Evolutionary conservation across 1,140 invertebrate species (phyloP), one percentile per base, ranked within the genome.

Genomic region (Eriosoma lanigerum): DNA sequence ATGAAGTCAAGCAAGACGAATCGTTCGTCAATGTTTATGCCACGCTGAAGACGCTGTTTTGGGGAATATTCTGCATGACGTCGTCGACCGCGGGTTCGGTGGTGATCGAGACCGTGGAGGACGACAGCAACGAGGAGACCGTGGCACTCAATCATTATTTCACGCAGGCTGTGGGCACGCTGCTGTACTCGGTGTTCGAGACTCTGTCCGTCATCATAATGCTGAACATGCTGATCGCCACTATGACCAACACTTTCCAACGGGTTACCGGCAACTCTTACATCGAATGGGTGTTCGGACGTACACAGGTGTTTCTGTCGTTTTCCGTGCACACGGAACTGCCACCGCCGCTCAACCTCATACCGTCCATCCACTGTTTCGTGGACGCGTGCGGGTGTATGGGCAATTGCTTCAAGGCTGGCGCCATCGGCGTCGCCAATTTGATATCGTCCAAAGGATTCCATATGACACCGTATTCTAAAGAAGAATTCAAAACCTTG

Each of bases 201-300:
- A 89, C 91, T 54, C 88, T 93, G 64, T 89, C 88, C 12, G 90
- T 93, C 54, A 88, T 93, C 60, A 88, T 93, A 29, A 88, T 93
- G 15, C 84, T 93, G 26, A 93, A 93, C 85, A 92, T 93, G 90
- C 86, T 93, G 38, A 92, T 93, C 82, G 92, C 92, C 9, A 92
- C 92, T 83, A 92, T 93, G 90, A 89, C 90, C 21, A 91, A 91
- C 82, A 92, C 91, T 1, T 92, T 91, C 84, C 90, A 92, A 84
- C 85, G 87, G 82, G 90, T 93, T 4, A 87, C 86, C 0, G 88
- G 89, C 62, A 90, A 90, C 81, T 87, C 89, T 6, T 87, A 88
- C 76, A 86, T 89, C 0, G 89, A 90, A 82, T 90, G 89, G 89
- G 89, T 87, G 0, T 90, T 89, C 81, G 89, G 88, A 0, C 87